phyloP scores from a whole-genome alignment of 2,888 invertebrate genomes.

The Eupithecia abbreviata region DNA sequence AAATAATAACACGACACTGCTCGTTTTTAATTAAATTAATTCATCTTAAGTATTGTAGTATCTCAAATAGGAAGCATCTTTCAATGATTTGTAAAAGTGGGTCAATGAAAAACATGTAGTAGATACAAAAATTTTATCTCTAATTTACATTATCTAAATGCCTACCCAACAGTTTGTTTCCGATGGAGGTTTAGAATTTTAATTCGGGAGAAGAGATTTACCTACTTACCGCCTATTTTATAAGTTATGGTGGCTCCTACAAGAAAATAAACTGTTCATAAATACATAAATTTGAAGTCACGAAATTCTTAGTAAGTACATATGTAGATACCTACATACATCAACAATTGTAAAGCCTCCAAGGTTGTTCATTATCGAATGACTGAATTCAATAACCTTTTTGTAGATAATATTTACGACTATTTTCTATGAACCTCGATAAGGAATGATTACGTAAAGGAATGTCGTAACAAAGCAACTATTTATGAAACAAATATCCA shows the following conservation, averaged over 20 bases:
- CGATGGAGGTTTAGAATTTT: not conserved
- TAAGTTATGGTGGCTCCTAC: not conserved
- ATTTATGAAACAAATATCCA: slow-evolving; percentile 17
- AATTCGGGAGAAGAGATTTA: not conserved
- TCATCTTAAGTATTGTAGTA: not conserved
- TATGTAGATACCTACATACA: not conserved
- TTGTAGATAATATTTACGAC: slow-evolving; percentile 34
- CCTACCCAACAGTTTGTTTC: not conserved
- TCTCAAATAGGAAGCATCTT: slow-evolving; percentile 55
- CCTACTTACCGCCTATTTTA: not conserved
- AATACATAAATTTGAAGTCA: not conserved
- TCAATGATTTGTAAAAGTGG: slow-evolving; percentile 51
- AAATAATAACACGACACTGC: not conserved
- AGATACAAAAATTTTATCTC: slow-evolving; percentile 30
- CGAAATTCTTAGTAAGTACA: not conserved
- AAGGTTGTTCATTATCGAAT: slow-evolving; percentile 41
- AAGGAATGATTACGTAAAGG: slow-evolving; percentile 36
- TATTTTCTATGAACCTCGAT: slow-evolving; percentile 38
- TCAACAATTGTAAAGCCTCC: slow-evolving; percentile 17
- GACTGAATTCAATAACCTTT: slow-evolving; percentile 44
- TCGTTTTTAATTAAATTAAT: not conserved
- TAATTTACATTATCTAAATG: not conserved
- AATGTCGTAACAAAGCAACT: slow-evolving; percentile 15
- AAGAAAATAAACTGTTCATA: not conserved
- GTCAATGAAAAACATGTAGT: slow-evolving; percentile 56